Conservation (phyloP, 2,113 vertebrate species). For the Cyphomyrus discorhynchus region DNA sequence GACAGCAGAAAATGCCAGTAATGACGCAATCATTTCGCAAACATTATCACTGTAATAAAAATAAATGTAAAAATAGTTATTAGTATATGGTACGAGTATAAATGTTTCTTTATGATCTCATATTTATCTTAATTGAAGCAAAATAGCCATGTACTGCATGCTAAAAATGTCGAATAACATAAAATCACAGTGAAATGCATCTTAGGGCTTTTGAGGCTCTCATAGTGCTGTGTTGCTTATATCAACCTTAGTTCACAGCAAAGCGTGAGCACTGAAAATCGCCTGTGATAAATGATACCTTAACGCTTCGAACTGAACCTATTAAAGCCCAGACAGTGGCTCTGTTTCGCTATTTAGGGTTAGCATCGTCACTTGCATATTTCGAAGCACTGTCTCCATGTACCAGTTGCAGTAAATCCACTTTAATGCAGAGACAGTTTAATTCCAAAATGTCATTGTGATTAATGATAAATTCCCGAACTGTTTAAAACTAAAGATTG, state of each 20-base stretch:
- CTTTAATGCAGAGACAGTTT: slow-evolving; percentile 40
- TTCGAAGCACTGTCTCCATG: neutral
- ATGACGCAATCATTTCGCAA: neutral
- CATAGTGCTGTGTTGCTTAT: neutral
- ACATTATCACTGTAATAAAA: neutral
- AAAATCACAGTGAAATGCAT: neutral
- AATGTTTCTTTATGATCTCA: neutral
- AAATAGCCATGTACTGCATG: neutral
- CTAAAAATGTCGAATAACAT: neutral
- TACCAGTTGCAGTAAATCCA: neutral
- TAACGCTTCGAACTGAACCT: slow-evolving; percentile 23
- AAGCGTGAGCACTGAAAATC: neutral
- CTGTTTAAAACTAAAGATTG: slow-evolving; percentile 47
- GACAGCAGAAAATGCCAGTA: neutral
- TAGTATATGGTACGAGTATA: neutral
- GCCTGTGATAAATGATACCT: neutral
- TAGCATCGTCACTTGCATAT: slow-evolving; percentile 31
- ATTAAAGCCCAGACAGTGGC: slow-evolving; percentile 24
- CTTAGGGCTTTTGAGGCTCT: neutral
- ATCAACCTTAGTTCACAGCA: neutral
- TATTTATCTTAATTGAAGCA: neutral
- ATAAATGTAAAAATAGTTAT: neutral
- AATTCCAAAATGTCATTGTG: slow-evolving; percentile 45
- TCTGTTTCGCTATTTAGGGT: slow-evolving; percentile 24
- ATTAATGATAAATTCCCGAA: slow-evolving; percentile 55